A percentile compares a stretch with the other conserved stretches of the same genome.
These are phyloP conservation scores for Cirrhinus molitorella DNA, from an alignment of 2,797 vertebrate species.

Conservation along the genomic window DNA sequence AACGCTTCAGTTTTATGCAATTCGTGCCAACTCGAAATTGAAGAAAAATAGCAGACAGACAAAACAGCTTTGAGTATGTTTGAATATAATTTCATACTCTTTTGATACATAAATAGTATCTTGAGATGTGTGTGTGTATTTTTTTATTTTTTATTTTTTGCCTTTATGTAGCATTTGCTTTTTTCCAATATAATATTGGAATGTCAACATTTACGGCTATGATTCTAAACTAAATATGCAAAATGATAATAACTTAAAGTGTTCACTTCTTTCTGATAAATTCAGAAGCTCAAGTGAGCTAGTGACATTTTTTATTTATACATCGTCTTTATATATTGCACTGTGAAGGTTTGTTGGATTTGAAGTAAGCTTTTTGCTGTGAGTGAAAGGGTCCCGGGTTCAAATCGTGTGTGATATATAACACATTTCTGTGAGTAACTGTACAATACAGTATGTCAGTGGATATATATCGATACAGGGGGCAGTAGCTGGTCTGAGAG, in stretches of 20 bases:
- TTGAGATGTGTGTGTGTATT: not conserved
- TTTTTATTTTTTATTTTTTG: no score
- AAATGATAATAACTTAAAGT: not conserved
- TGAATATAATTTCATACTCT: not conserved
- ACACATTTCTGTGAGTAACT: not conserved
- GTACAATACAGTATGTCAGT: constrained; percentile 8
- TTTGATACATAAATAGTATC: not conserved
- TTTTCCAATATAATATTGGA: not conserved
- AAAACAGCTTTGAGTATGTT: not conserved
- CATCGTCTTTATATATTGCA: not conserved
- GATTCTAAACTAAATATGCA: not conserved
- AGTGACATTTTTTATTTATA: not conserved
- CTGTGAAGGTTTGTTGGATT: constrained; percentile 7
- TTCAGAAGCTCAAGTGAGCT: not conserved
- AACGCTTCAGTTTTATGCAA: not conserved
- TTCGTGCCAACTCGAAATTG: not conserved
- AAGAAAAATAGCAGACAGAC: constrained; percentile 2
- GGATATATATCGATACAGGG: not conserved
- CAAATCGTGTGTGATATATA: not conserved
- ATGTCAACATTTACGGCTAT: not conserved
- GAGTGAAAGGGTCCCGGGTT: constrained; percentile 1
- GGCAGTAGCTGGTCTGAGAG: not conserved
- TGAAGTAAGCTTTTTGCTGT: not conserved
- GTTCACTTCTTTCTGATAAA: constrained; percentile 2
- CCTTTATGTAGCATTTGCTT: not conserved